phyloP scores from a whole-genome alignment of 2,888 invertebrate genomes.

The Calameuta idolon region DNA sequence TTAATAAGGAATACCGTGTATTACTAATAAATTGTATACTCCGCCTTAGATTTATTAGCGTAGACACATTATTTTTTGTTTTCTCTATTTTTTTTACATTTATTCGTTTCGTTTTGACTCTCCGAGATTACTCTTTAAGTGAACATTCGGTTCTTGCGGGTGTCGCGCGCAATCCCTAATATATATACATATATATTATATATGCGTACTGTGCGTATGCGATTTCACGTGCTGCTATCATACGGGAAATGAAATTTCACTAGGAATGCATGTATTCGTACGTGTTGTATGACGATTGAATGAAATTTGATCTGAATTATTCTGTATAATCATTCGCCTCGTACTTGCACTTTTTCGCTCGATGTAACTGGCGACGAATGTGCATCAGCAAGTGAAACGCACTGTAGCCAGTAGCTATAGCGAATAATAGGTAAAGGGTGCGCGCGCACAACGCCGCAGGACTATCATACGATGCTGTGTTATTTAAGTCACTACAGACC shows the following conservation, averaged over 20 bases:
- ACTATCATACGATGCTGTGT: conserved; percentile 66
- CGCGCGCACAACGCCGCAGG: conserved; percentile 33
- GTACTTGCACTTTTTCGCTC: background rate
- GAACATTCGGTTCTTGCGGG: conserved; percentile 12
- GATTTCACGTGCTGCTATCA: background rate
- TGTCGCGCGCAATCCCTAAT: conserved; percentile 3
- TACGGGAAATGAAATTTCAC: background rate
- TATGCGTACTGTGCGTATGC: background rate
- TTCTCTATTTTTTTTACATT: conserved; percentile 1
- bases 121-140: conserved; percentile 4
- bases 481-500: conserved; percentile 65
- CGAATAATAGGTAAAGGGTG: background rate
- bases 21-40: conserved; percentile 4
- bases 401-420: background rate
- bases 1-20: conserved; percentile 21
- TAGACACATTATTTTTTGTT: conserved; percentile 6
- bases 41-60: conserved; percentile 8
- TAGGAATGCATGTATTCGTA: background rate
- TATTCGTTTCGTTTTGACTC: conserved; percentile 7
- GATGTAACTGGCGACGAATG: background rate
- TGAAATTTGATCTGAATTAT: background rate
- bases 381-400: background rate
- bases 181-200: background rate
- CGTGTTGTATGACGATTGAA: background rate
- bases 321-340: background rate